Evolutionary conservation across 2,888 invertebrate genomes (phyloP).

Genomic region (Lissonota sp.): DNA sequence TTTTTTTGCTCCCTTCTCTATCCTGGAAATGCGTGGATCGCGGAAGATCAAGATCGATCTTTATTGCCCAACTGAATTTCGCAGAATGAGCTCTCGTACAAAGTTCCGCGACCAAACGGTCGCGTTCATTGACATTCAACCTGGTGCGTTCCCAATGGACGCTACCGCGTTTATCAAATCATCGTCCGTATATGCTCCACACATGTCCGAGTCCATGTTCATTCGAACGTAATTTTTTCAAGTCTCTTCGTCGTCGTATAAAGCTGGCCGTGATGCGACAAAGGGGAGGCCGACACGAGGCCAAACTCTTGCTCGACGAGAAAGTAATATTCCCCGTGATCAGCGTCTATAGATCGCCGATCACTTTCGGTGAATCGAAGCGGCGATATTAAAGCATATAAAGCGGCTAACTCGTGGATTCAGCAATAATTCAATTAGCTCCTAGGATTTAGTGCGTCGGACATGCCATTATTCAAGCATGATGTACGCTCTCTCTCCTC

Average conservation of each 20-base stretch:
- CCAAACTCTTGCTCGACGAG: constrained; percentile 51
- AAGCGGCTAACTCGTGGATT: constrained; percentile 69
- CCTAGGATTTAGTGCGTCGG: constrained; percentile 78
- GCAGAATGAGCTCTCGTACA: constrained; percentile 26
- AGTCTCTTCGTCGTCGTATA: constrained; percentile 24
- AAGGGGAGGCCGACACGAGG: constrained; percentile 57
- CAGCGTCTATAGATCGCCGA: constrained; percentile 57
- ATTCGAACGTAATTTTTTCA: constrained; percentile 28
- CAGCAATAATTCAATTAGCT: constrained; percentile 82
- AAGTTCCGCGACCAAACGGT: constrained; percentile 31
- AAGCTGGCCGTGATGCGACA: constrained; percentile 21
- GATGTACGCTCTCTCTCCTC: constrained; percentile 70
- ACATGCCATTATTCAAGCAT: constrained; percentile 79
- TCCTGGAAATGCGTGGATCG: constrained; percentile 12
- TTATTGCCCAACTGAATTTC: constrained; percentile 53
- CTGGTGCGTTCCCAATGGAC: constrained; percentile 23
- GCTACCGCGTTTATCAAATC: constrained; percentile 34
- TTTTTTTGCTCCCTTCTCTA: background rate
- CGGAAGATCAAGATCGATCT: constrained; percentile 52
- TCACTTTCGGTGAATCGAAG: constrained; percentile 58
- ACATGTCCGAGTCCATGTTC: constrained; percentile 45
- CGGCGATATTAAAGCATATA: constrained; percentile 59
- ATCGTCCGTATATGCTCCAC: constrained; percentile 25
- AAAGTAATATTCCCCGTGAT: constrained; percentile 69
- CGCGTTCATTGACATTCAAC: constrained; percentile 31